A percentile compares a stretch with the other conserved stretches of the same genome.
Conservation (phyloP, 2,113 vertebrate genomes). For the Phaetusa simplex region DNA sequence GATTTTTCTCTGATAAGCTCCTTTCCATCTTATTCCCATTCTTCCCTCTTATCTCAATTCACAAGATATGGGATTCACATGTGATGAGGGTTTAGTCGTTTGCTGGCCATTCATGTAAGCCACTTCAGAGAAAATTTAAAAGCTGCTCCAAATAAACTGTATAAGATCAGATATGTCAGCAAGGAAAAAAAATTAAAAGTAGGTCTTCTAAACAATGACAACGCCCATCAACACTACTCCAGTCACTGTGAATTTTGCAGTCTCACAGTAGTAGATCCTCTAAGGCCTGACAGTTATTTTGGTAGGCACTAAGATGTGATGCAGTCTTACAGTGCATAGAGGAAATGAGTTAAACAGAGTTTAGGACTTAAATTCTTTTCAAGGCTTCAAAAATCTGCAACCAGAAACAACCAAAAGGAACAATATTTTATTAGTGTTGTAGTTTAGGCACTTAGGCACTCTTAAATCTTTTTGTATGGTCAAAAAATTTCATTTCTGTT, state of each 20-base stretch:
- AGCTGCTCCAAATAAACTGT: not conserved
- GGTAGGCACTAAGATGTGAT: not conserved
- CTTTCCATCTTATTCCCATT: not conserved
- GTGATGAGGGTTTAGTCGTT: not conserved
- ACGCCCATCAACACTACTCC: not conserved
- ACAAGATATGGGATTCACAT: not conserved
- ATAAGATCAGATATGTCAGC: not conserved
- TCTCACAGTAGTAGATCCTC: not conserved
- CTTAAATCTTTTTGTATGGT: not conserved
- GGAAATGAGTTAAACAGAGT: not conserved
- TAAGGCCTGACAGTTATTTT: not conserved
- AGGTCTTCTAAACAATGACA: not conserved
- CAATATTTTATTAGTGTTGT: not conserved
- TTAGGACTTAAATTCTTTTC: not conserved
- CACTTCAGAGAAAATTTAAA: not conserved
- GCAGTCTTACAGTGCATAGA: not conserved
- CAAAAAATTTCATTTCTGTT: not conserved
- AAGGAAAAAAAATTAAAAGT: not conserved
- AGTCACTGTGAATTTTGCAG: not conserved
- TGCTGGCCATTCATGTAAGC: not conserved
- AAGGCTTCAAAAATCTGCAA: not conserved
- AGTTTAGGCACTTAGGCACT: not conserved
- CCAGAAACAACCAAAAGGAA: not conserved
- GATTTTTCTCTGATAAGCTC: constrained; percentile 29
- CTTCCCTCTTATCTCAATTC: not conserved